Percentiles rank a stretch among this genome's conserved stretches.
phyloP scores from a whole-genome alignment of 2,888 invertebrate species.

The Ornithoptera alexandrae region DNA sequence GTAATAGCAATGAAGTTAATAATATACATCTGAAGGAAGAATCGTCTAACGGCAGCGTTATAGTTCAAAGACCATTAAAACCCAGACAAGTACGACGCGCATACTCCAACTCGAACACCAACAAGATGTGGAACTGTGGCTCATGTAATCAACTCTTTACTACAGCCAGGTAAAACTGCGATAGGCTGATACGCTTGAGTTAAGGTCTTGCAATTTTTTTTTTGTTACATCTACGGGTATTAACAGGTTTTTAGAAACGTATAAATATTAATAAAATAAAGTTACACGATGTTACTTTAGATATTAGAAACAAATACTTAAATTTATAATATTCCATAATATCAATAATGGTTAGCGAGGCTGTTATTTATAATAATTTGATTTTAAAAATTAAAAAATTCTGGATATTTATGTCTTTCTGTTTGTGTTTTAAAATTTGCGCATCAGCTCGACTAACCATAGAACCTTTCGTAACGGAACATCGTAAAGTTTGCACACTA shows the following conservation, averaged over 20 bases:
- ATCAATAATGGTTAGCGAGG: no score
- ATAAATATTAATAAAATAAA: no score
- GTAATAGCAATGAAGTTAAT: conserved; percentile 33
- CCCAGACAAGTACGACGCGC: conserved; percentile 45
- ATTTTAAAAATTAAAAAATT: no score
- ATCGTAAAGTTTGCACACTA: background rate
- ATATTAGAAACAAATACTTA: no score
- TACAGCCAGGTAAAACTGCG: conserved; percentile 58
- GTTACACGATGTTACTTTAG: no score
- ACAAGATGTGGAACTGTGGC: conserved; percentile 76
- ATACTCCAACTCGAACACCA: conserved; percentile 50
- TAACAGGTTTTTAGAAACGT: no score
- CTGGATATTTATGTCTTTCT: background rate
- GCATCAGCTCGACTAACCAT: background rate
- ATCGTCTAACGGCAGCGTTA: conserved; percentile 46
- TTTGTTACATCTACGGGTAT: no score
- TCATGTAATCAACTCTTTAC: conserved; percentile 73
- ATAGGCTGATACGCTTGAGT: background rate
- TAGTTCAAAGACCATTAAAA: conserved; percentile 42
- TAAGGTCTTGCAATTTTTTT: no score
- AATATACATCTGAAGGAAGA: conserved; percentile 45
- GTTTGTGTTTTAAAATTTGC: background rate
- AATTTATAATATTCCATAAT: no score
- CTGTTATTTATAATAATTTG: no score
- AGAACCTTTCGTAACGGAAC: background rate